A percentile compares a stretch with the other conserved stretches of the same genome.
These are phyloP conservation scores for Siderastrea radians DNA, from an alignment of 92 coral and sea anemone genomes.

Conservation along the genomic window DNA sequence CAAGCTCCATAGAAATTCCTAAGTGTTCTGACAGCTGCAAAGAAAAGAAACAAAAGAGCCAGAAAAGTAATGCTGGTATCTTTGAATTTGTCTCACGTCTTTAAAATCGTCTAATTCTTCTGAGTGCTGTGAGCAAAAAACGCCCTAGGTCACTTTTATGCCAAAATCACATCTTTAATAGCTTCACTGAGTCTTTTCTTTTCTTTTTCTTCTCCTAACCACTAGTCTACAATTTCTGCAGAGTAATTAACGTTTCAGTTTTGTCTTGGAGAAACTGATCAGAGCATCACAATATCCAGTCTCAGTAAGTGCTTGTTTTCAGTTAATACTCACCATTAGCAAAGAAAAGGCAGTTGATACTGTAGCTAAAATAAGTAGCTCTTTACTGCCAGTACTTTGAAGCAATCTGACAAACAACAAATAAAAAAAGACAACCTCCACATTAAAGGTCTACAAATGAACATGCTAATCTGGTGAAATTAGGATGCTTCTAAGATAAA, in stretches of 20 bases:
- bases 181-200: too few relatives aligned
- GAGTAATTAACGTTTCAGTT: too few relatives aligned
- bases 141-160: too few relatives aligned
- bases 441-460: background rate
- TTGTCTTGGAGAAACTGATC: background rate
- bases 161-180: too few relatives aligned
- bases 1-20: constrained; percentile 98
- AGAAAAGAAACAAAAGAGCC: background rate
- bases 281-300: background rate
- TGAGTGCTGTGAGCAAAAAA: too few relatives aligned
- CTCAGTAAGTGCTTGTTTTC: background rate
- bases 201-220: too few relatives aligned
- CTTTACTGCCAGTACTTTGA: constrained; percentile 62
- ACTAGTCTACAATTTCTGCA: too few relatives aligned
- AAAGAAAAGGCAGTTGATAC: constrained; percentile 84
- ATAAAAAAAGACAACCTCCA: background rate
- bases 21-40: constrained; percentile 92
- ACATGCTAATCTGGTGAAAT: background rate
- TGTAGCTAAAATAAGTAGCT: constrained; percentile 82
- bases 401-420: constrained; percentile 60
- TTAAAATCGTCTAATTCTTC: too few relatives aligned
- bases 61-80: too few relatives aligned
- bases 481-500: background rate
- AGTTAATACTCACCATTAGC: constrained; percentile 78
- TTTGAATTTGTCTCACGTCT: too few relatives aligned